phyloP scores from a whole-genome alignment of 2,113 vertebrate genomes.

The Pantherophis guttatus region DNA sequence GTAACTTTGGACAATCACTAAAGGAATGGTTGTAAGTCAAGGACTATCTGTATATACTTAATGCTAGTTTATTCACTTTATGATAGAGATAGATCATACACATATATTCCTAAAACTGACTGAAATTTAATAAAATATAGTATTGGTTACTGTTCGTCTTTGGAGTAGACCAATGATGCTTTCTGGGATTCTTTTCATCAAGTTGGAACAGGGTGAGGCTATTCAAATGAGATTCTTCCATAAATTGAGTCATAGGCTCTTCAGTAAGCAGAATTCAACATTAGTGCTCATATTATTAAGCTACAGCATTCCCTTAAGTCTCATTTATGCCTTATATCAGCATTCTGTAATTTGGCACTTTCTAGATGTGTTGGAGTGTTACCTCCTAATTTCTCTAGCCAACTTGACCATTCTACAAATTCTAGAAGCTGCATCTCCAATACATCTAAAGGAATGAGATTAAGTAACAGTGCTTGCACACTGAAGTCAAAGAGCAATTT shows the following conservation, averaged over 20 bases:
- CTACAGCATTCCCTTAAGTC: not conserved
- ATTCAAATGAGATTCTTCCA: not conserved
- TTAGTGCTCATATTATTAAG: not conserved
- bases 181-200: not conserved
- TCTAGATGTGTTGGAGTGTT: not conserved
- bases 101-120: not conserved
- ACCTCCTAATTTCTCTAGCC: not conserved
- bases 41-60: not conserved
- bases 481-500: not conserved
- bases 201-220: too few species aligned
- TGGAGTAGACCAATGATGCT: not conserved
- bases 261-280: not conserved
- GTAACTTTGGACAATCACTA: not conserved
- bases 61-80: not conserved
- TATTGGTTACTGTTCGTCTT: not conserved
- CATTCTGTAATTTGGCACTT: not conserved
- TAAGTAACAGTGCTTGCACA: not conserved
- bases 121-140: not conserved
- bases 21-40: not conserved
- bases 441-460: not conserved
- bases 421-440: not conserved
- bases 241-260: not conserved
- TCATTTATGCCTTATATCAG: not conserved
- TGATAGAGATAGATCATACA: not conserved
- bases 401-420: not conserved